Evolutionary conservation across 2,888 invertebrate genomes (phyloP).

Genomic region (Volucella inanis): DNA sequence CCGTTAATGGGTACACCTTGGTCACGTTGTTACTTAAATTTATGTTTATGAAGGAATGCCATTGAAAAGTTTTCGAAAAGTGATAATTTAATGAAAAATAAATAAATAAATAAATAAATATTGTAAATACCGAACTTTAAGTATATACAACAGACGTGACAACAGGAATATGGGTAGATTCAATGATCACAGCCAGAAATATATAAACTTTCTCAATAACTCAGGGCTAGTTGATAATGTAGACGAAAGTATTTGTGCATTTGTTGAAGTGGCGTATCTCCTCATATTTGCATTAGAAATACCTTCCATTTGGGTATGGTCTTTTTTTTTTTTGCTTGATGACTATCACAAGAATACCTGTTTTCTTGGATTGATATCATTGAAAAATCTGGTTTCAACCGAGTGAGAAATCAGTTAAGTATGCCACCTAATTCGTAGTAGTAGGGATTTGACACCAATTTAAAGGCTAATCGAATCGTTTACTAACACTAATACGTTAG

Average conservation of each 20-base stretch:
- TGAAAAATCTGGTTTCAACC: constrained; percentile 30
- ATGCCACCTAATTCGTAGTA: constrained; percentile 37
- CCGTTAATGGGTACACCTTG: constrained; percentile 1
- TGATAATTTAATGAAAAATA: constrained; percentile 33
- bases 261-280: background rate
- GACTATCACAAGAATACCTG: constrained; percentile 13
- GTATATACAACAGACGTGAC: constrained; percentile 14
- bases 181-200: background rate
- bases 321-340: background rate
- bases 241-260: background rate
- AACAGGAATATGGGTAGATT: constrained; percentile 11
- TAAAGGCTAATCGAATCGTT: constrained; percentile 49
- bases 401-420: constrained; percentile 46
- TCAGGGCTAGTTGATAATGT: background rate
- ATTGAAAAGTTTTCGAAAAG: constrained; percentile 33
- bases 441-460: constrained; percentile 26
- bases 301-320: too few relatives aligned
- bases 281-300: background rate
- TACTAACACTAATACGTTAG: constrained; percentile 15
- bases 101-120: constrained; percentile 21
- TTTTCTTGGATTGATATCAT: constrained; percentile 20
- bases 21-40: constrained; percentile 3
- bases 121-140: constrained; percentile 41
- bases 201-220: constrained; percentile 15
- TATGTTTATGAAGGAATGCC: constrained; percentile 30